Percentiles rank a stretch among this genome's conserved stretches.
Conservation (phyloP, 2,113 vertebrate species). For the Melierax canorus region DNA sequence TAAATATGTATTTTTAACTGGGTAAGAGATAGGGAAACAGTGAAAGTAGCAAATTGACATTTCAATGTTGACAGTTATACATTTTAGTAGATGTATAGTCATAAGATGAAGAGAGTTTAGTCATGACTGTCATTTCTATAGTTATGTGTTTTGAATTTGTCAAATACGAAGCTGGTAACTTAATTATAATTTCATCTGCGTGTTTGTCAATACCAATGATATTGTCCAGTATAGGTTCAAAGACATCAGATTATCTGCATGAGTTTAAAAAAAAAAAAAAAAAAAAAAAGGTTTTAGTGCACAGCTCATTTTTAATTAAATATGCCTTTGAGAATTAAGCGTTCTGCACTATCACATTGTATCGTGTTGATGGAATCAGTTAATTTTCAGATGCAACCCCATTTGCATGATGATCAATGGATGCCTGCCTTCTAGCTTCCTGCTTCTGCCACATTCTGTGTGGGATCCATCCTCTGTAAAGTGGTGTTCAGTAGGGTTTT, state of each 20-base stretch:
- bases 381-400: neutral
- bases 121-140: neutral
- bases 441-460: neutral
- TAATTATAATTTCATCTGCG: neutral
- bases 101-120: neutral
- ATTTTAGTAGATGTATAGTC: neutral
- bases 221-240: neutral
- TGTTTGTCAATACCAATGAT: neutral
- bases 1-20: neutral
- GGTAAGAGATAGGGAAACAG: neutral
- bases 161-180: neutral
- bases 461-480: neutral
- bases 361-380: neutral
- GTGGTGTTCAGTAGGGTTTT: accelerated
- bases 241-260: neutral
- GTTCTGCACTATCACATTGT: accelerated
- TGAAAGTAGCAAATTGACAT: neutral
- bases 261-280: neutral
- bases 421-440: neutral
- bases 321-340: neutral
- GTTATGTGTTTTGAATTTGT: neutral
- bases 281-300: neutral
- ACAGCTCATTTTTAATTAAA: neutral
- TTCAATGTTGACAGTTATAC: neutral
- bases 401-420: accelerated